These are phyloP conservation scores for Acestrorhynchus altus DNA, from an alignment of 2,797 vertebrate species.

Conservation along the genomic window DNA sequence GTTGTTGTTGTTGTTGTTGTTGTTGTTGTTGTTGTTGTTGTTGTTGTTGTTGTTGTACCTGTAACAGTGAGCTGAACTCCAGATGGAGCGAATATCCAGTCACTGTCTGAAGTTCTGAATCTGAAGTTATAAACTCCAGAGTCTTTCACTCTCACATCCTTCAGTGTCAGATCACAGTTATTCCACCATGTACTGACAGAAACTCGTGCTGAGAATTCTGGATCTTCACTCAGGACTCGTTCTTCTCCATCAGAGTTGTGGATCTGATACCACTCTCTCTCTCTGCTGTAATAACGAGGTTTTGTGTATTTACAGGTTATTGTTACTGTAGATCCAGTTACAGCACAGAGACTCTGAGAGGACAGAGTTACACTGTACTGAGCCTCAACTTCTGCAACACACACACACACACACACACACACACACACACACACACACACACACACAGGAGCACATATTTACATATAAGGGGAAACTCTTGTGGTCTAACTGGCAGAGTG, in stretches of 20 bases:
- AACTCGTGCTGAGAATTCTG: conserved; percentile 11
- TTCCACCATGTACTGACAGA: neutral
- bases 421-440: neutral
- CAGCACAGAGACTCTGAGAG: conserved; percentile 9
- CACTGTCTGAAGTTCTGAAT: conserved; percentile 7
- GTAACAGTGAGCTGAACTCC: conserved; percentile 26
- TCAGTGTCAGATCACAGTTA: conserved; percentile 22
- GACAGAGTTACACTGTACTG: neutral
- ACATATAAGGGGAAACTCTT: too few species aligned
- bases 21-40: too few species aligned
- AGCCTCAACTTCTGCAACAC: neutral
- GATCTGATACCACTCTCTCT: neutral
- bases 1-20: too few species aligned
- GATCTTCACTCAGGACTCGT: neutral
- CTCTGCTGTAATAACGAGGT: neutral
- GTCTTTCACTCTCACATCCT: conserved; percentile 31
- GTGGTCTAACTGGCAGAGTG: too few species aligned
- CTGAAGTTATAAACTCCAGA: conserved; percentile 50
- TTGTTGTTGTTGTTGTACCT: too few species aligned
- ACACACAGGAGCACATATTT: too few species aligned
- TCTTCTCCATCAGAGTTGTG: neutral
- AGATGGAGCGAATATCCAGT: conserved; percentile 10
- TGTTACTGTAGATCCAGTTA: conserved; percentile 27
- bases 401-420: conserved; percentile 21
- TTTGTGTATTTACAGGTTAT: neutral